phyloP scores from a whole-genome alignment of 2,113 vertebrate species.

The Mus pahari region DNA sequence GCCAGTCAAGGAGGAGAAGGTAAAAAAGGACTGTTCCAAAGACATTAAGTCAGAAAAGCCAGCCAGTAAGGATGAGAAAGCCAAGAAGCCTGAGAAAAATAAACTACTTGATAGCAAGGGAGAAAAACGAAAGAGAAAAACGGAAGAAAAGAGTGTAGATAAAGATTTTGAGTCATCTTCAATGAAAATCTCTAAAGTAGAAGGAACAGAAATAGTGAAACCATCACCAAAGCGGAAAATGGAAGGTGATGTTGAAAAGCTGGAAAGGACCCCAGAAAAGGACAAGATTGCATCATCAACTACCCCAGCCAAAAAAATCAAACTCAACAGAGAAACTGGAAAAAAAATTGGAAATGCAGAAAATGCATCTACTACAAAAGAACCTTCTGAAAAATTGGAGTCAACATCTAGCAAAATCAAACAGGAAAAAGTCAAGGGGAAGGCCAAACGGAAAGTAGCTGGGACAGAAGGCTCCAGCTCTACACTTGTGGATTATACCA shows the following conservation, averaged over 20 bases:
- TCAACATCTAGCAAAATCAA: conserved; percentile 85
- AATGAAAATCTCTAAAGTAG: conserved; percentile 85
- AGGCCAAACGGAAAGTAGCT: conserved; percentile 87
- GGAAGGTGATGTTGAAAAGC: conserved; percentile 85
- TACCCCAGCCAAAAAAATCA: conserved; percentile 94
- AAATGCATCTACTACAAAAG: conserved; percentile 81
- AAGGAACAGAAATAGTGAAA: conserved; percentile 85
- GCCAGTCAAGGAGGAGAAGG: conserved; percentile 88
- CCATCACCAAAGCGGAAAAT: conserved; percentile 87
- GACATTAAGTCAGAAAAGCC: conserved; percentile 87
- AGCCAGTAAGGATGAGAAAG: conserved; percentile 88
- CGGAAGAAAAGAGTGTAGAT: conserved; percentile 87
- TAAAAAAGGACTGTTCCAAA: conserved; percentile 88
- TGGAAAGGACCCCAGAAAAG: conserved; percentile 86
- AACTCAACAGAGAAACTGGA: conserved; percentile 94
- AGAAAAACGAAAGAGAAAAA: conserved; percentile 91
- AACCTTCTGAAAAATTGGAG: conserved; percentile 85
- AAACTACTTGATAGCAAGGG: conserved; percentile 87
- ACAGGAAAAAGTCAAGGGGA: conserved; percentile 87
- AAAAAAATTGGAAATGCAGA: conserved; percentile 91
- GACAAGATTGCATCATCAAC: conserved; percentile 85
- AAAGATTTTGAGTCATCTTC: conserved; percentile 86
- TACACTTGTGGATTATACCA: conserved; percentile 90
- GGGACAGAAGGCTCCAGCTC: conserved; percentile 85
- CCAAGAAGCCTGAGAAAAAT: conserved; percentile 89